Base-by-base conservation (phyloP, 2,797 vertebrate genomes). In the Parambassis ranga region DNA sequence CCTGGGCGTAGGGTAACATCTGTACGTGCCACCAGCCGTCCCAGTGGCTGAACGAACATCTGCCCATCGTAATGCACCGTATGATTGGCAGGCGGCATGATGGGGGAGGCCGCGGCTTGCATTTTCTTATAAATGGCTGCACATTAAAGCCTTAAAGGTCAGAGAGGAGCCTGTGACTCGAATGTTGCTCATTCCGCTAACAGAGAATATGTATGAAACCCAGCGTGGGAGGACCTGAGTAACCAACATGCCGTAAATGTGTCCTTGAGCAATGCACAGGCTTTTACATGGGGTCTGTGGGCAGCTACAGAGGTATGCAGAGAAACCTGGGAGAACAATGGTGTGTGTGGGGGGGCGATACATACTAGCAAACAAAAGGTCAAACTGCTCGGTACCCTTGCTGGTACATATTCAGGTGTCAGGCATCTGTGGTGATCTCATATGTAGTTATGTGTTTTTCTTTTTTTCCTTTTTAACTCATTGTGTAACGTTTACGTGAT, bases 231-330 rank as follows among this genome's bases (percentile, higher is more conserved):
- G 53, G 64, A 36, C 42, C 41, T 1, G 43, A 77, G 51, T 24
- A 64, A 64, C 28, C 30, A 52, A 13, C 52, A 5, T 51, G 38
- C 51, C 3, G 14, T 56, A 49, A 63, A 68, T 11, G 57, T 66
- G 60, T 75, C 80, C 63, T 71, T 78, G 57, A 82, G 81, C 76
- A 83, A 80, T 24, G 60, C 55, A 61, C 74, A 75, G n/a, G 30
- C 23, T 53, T 61, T 60, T 56, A 16, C 16, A 18, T 24, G 1
- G 18, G 26, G 23, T 32, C 37, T 11, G 22, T 1, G 6, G 10
- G 16, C 31, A 35, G 41, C 19, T 32, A 22, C 30, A 1, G 19
- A 49, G 23, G 18, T 14, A 47, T 32, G 37, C 38, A 59, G 57
- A 6, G 6, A 42, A 47, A 67, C 60, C 56, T 66, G 43, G 43